Evolutionary conservation across 2,113 vertebrate species (phyloP).

Genomic region (Upupa epops): DNA sequence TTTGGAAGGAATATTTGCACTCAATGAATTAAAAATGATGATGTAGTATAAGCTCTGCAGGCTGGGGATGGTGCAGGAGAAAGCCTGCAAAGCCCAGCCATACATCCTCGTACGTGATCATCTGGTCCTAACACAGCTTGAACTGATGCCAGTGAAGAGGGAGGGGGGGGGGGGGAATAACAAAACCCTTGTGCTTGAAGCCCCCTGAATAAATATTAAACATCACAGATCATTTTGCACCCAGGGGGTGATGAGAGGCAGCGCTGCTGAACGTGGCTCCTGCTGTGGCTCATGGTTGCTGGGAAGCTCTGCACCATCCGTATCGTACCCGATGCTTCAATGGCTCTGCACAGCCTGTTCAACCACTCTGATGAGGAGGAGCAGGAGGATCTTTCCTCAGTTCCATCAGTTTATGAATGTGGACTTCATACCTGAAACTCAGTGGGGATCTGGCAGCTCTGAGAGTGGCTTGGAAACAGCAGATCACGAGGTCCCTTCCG

Average conservation of each 20-base stretch:
- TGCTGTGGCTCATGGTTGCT: neutral
- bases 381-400: neutral
- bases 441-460: neutral
- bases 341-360: neutral
- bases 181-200: neutral
- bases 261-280: neutral
- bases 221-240: neutral
- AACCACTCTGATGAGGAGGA: neutral
- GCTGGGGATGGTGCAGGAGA: neutral
- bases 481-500: too few species aligned
- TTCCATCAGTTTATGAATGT: neutral
- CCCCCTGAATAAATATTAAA: neutral
- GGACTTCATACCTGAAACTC: neutral
- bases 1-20: neutral
- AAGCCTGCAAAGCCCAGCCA: neutral
- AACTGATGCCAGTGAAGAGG: neutral
- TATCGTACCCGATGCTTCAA: neutral
- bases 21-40: neutral
- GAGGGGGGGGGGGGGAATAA: too few species aligned
- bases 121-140: slow-evolving; percentile 5
- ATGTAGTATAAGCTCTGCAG: neutral
- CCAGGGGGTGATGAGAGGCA: neutral
- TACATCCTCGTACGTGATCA: neutral
- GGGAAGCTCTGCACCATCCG: neutral
- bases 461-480: neutral